Conservation (phyloP, 2,113 vertebrate genomes). For the Pithys albifrons region DNA sequence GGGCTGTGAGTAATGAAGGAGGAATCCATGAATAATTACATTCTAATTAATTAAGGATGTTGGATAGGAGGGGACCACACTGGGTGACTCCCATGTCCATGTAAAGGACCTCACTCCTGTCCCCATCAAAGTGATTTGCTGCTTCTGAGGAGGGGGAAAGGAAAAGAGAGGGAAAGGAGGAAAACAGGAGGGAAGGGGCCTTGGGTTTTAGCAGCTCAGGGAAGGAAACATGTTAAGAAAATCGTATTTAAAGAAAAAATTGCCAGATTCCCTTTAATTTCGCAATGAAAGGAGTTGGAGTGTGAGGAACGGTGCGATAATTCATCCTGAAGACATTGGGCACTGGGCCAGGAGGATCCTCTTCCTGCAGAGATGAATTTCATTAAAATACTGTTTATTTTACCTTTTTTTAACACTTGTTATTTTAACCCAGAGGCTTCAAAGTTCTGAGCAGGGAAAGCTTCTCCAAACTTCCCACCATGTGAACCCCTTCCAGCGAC, state of each 20-base stretch:
- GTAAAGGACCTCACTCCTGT: constrained; percentile 33
- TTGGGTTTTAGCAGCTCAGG: not conserved
- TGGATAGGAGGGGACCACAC: constrained; percentile 49
- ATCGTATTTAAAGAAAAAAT: not conserved
- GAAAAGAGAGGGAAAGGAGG: not conserved
- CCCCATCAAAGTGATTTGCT: constrained; percentile 45
- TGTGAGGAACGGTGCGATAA: not conserved
- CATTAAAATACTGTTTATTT: not conserved
- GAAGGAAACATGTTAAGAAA: not conserved
- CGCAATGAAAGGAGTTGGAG: not conserved
- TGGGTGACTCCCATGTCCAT: not conserved
- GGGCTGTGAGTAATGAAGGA: constrained; percentile 56
- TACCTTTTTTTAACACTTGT: not conserved
- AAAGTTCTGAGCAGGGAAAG: not conserved
- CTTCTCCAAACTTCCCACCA: rapidly evolving
- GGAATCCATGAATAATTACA: constrained; percentile 73
- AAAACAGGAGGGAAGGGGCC: not conserved
- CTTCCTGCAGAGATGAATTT: not conserved
- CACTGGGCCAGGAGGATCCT: constrained; percentile 9
- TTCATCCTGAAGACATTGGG: constrained; percentile 16
- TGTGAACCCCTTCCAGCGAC: rapidly evolving
- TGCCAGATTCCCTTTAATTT: constrained; percentile 39
- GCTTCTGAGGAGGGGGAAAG: not conserved
- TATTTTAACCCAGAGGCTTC: not conserved
- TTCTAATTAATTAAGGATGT: constrained; percentile 75